A percentile compares a stretch with the other conserved stretches of the same genome.
Evolutionary conservation across 2,797 vertebrate genomes (phyloP).

Genomic region (Phoxinus dragarum): DNA sequence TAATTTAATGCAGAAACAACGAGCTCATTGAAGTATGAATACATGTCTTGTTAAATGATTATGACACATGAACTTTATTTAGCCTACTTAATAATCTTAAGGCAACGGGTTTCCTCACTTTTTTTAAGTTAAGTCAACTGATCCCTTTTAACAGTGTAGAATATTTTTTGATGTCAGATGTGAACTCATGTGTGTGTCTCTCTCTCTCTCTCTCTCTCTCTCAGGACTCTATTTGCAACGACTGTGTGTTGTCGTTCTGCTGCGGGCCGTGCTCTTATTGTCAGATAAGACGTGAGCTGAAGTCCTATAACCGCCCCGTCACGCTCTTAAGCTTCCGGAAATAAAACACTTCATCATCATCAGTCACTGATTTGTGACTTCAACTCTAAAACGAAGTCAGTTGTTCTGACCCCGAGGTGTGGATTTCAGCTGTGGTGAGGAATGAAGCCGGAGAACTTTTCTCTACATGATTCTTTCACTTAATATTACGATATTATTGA

Average conservation of each 20-base stretch:
- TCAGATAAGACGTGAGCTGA: conserved; percentile 75
- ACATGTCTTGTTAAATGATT: too few species aligned
- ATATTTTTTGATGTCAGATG: too few species aligned
- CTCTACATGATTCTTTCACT: not conserved
- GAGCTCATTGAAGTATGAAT: too few species aligned
- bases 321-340: conserved; percentile 56
- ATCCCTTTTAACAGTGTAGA: too few species aligned
- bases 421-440: conserved; percentile 11
- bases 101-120: too few species aligned
- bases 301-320: conserved; percentile 59
- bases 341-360: conserved; percentile 31
- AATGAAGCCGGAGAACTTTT: conserved; percentile 20
- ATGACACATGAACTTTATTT: too few species aligned
- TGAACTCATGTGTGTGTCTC: not conserved
- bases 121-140: too few species aligned
- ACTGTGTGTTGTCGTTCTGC: conserved; percentile 69
- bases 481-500: too few species aligned
- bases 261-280: conserved; percentile 76
- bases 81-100: too few species aligned
- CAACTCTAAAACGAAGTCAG: conserved; percentile 4
- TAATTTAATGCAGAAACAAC: too few species aligned
- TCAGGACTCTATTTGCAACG: conserved; percentile 73
- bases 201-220: conserved; percentile 25
- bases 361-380: not conserved
- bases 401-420: conserved; percentile 29